phyloP scores from a whole-genome alignment of 2,888 invertebrate genomes.

The Pristionchus japonicus region DNA sequence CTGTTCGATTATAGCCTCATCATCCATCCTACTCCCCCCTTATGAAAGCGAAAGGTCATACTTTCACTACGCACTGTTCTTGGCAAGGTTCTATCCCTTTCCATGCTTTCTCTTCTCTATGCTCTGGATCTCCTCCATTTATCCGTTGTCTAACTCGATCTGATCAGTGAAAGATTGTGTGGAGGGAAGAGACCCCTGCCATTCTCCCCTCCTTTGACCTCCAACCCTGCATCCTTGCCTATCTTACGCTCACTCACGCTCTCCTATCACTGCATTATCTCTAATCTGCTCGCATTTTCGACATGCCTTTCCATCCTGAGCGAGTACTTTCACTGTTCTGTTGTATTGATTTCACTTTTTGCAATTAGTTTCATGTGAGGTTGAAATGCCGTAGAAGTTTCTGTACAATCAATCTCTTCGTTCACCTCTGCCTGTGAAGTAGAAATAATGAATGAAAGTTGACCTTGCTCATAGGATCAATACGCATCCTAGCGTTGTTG shows the following conservation, averaged over 20 bases:
- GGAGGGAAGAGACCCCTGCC: neutral
- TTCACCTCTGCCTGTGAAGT: neutral
- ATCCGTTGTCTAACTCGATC: neutral
- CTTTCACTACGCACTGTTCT: neutral
- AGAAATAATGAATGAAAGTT: neutral
- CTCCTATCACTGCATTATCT: constrained; percentile 8
- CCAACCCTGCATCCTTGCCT: neutral
- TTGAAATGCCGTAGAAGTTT: neutral
- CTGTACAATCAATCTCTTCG: too few relatives aligned
- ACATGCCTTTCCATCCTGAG: neutral
- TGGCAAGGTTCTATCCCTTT: neutral
- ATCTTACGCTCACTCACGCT: neutral
- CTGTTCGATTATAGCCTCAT: neutral
- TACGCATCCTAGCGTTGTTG: neutral
- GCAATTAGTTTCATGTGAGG: neutral
- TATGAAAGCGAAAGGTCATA: constrained; percentile 4
- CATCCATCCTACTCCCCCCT: neutral
- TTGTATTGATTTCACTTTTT: neutral
- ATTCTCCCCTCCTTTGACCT: too few relatives aligned
- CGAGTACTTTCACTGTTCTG: neutral
- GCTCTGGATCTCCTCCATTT: neutral
- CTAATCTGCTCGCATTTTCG: neutral
- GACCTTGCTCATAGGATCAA: neutral
- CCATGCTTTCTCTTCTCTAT: too few relatives aligned
- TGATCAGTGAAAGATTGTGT: neutral